These are phyloP conservation scores for Lamellibrachia luymesi DNA, from an alignment of 1,140 invertebrate species.

Conservation along the genomic window DNA sequence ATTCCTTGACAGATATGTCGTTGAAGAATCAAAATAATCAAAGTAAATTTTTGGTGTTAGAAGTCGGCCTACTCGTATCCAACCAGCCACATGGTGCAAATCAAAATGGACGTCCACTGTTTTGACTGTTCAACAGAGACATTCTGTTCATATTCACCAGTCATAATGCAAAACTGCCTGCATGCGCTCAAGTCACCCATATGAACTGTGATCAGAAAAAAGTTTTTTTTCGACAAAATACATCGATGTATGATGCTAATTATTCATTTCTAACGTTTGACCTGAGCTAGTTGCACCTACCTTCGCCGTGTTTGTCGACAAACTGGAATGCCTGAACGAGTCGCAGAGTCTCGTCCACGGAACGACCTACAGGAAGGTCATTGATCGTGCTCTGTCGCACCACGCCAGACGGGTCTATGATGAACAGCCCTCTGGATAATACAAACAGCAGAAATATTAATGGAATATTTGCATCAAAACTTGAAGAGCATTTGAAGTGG, in stretches of 20 bases:
- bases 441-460: constrained; percentile 9
- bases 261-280: background rate
- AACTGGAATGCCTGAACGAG: constrained; percentile 91
- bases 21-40: no score
- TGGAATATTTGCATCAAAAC: background rate
- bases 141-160: background rate
- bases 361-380: constrained; percentile 89
- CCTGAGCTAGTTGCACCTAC: constrained; percentile 23
- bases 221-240: no score
- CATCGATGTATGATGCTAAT: background rate
- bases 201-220: background rate
- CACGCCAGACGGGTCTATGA: constrained; percentile 71
- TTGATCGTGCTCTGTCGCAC: constrained; percentile 60
- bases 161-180: background rate
- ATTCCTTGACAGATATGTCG: no score
- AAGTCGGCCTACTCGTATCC: background rate
- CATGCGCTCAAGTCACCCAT: background rate
- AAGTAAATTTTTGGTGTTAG: no score
- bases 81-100: no score
- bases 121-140: no score
- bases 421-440: constrained; percentile 55
- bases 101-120: no score
- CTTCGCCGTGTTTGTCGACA: constrained; percentile 90
- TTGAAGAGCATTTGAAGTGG: background rate
- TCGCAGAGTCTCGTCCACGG: constrained; percentile 86